phyloP scores from a whole-genome alignment of 1,140 invertebrate species.

The Papilio glaucus region DNA sequence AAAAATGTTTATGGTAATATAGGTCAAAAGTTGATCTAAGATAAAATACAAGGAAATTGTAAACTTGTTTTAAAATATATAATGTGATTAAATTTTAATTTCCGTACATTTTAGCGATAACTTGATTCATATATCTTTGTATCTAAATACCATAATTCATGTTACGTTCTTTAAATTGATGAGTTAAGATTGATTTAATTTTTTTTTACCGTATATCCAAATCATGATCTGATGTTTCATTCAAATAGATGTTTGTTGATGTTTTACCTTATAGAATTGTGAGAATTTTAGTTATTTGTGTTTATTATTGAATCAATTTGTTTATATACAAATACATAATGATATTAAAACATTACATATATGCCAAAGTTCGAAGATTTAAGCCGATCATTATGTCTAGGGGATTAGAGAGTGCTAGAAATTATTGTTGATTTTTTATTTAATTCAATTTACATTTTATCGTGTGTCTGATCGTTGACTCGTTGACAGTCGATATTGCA shows the following conservation, averaged over 20 bases:
- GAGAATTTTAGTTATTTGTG: no score
- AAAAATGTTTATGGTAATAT: background rate
- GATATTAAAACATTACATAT: no score
- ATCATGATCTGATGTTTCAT: no score
- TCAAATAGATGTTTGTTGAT: no score
- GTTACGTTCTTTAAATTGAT: background rate
- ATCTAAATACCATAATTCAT: background rate
- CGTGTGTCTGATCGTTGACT: background rate
- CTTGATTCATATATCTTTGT: background rate
- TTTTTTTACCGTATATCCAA: no score
- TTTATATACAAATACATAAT: no score
- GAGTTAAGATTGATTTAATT: background rate
- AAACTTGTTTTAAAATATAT: constrained; percentile 3
- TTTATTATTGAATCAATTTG: no score
- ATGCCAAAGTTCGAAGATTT: background rate
- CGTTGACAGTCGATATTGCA: background rate
- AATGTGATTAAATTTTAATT: background rate
- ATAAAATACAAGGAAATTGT: background rate
- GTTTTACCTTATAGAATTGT: no score
- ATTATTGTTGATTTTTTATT: background rate
- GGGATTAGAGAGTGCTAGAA: background rate
- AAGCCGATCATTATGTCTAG: no score
- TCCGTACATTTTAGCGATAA: background rate
- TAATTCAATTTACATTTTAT: background rate
- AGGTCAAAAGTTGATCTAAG: background rate